Conservation (phyloP, 2,797 vertebrate species). For the Periparus ater region DNA sequence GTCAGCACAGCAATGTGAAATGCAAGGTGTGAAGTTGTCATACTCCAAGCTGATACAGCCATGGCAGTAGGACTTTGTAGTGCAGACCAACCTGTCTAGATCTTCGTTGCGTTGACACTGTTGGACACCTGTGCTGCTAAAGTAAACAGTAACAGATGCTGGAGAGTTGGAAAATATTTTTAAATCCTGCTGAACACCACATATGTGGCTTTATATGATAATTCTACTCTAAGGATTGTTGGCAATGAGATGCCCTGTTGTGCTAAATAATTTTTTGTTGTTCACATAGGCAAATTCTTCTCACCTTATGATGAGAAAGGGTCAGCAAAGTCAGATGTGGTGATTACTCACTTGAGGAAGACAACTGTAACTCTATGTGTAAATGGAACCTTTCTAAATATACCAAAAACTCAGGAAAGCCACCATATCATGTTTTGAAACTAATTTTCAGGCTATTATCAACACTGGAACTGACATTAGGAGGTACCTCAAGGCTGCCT, state of each 20-base stretch:
- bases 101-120: background rate
- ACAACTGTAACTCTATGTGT: background rate
- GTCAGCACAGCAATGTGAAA: constrained; percentile 42
- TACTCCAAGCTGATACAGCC: background rate
- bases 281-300: background rate
- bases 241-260: background rate
- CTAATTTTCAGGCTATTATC: constrained; percentile 17
- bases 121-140: constrained; percentile 28
- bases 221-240: background rate
- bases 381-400: background rate
- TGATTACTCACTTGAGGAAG: background rate
- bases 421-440: background rate
- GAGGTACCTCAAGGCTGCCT: background rate
- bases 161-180: constrained; percentile 31
- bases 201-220: background rate
- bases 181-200: background rate
- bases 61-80: background rate
- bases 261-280: background rate
- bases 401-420: background rate
- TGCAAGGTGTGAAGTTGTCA: constrained; percentile 32
- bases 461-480: background rate
- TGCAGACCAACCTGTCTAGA: constrained; percentile 36
- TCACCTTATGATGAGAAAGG: background rate
- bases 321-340: background rate
- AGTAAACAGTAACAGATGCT: constrained; percentile 48